Base-by-base conservation (phyloP, 2,797 vertebrate species). In the Xiphophorus birchmanni region DNA sequence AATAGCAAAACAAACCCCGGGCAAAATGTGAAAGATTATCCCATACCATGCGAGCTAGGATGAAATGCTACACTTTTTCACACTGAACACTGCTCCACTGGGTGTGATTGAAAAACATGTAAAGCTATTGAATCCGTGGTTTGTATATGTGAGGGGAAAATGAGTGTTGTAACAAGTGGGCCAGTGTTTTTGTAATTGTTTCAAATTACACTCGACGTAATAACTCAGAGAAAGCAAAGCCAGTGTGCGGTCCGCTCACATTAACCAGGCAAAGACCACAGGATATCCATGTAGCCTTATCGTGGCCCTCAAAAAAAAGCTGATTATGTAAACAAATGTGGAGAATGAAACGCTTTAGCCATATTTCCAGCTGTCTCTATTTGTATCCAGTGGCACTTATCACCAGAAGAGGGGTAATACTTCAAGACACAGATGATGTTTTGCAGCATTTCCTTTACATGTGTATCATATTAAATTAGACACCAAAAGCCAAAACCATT, bases 1-100 rank as follows among this genome's bases (percentile, higher is more conserved):
- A 96, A 95, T 94, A 95, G 94, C 94, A 95, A 96, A 96, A 96
- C 95, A 96, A 95, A 96, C 95, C 95, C 93, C 93, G 90, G 96
- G 95, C 95, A 90, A 95, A 95, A 95, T 94, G 94, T 94, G 95
- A 96, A 95, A 96, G 95, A 96, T 96, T 94, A 95, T 96, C 94
- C 94, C 91, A 90, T 94, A 95, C 94, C 93, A 95, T 96, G 94
- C 91, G 86, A 95, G 94, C 94, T 92, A 85, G 90, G 90, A 94
- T 94, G 94, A 95, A 96, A 95, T 90, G 93, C 93, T 94, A 94
- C 88, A 96, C 94, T 96, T 95, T 94, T 96, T 95, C 93, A 94
- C 93, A 93, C 91, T 92, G 95, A 96, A 96, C 94, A 94, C 92
- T 90, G 92, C 94, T 96, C 95, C 94, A 91, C 93, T 94, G 96